phyloP scores from a whole-genome alignment of 2,113 vertebrate genomes.

The Tyto alba region DNA sequence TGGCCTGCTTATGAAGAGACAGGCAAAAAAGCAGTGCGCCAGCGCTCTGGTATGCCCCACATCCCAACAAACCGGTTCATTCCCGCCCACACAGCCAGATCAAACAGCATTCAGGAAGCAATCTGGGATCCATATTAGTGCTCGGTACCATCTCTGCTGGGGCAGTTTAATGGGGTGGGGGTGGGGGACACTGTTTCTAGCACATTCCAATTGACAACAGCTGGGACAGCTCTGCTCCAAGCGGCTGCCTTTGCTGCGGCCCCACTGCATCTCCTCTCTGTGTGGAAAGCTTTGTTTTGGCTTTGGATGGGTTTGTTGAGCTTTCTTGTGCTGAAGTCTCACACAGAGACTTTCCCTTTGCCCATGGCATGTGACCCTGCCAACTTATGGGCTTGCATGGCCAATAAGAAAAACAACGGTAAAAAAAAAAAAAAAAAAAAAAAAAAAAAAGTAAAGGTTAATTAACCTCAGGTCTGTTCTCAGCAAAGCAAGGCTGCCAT shows the following conservation, averaged over 20 bases:
- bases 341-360: slow-evolving; percentile 20
- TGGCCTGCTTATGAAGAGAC: accelerated
- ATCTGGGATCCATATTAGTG: neutral
- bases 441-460: slow-evolving; percentile 2
- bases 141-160: neutral
- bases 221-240: neutral
- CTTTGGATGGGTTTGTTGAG: neutral
- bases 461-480: slow-evolving; percentile 54
- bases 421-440: neutral
- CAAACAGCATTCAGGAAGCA: neutral
- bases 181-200: neutral
- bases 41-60: accelerated
- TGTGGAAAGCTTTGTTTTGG: slow-evolving; percentile 35
- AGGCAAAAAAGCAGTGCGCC: accelerated
- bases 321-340: neutral
- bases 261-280: neutral
- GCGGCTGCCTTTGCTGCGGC: neutral
- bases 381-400: neutral
- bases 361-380: slow-evolving; percentile 2
- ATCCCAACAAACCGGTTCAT: accelerated
- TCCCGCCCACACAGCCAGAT: neutral
- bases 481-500: slow-evolving; percentile 41
- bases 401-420: neutral
- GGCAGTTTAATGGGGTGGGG: accelerated
- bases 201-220: slow-evolving; percentile 39